Base-by-base conservation (phyloP, 2,113 vertebrate species). In the Ochotona princeps region DNA sequence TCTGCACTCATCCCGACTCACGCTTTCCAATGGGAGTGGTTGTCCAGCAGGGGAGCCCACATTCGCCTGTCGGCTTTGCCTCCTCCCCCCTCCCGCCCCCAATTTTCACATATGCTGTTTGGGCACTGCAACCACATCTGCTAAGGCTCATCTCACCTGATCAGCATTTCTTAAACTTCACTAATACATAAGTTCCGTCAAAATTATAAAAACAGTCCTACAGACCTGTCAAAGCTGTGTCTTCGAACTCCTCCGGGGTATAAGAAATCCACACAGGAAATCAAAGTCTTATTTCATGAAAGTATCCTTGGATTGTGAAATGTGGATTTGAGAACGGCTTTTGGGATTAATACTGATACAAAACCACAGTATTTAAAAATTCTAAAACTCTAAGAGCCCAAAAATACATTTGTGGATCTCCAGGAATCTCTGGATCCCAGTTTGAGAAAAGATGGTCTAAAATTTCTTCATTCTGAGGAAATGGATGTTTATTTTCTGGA, bases 271-370 rank as follows among this genome's bases (percentile, higher is more conserved):
- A 89, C 21, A 44, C 23, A 79, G 75, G 83, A 90, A 94, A 89
- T 25, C 65, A 70, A 75, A 83, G 32, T 70, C n/a, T 32, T 35
- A 61, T 14, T 78, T 51, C 51, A 85, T 10, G 70, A 66, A 87
- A 32, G 57, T 74, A 20, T 79, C 73, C 44, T 92, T 83, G 49
- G 74, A 57, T 88, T 94, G 63, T 66, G 51, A 95, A 69, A 92
- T 74, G 2, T 47, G 57, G 91, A 66, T 38, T 93, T 93, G 88
- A 70, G 20, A 83, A 61, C 60, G 26, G 78, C 13, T 63, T 93
- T 70, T 78, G 54, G 65, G 38, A 54, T 79, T 73, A 76, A 25
- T 66, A 23, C 14, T 79, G 69, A 76, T 20, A 54, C 38, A 49
- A 84, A 83, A 83, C 78, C 4, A 69, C 12, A 83, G 1, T 49